Evolutionary conservation across 1,140 invertebrate genomes (phyloP), one percentile per base, ranked within the genome.

Genomic region (Chrysopa pallens): DNA sequence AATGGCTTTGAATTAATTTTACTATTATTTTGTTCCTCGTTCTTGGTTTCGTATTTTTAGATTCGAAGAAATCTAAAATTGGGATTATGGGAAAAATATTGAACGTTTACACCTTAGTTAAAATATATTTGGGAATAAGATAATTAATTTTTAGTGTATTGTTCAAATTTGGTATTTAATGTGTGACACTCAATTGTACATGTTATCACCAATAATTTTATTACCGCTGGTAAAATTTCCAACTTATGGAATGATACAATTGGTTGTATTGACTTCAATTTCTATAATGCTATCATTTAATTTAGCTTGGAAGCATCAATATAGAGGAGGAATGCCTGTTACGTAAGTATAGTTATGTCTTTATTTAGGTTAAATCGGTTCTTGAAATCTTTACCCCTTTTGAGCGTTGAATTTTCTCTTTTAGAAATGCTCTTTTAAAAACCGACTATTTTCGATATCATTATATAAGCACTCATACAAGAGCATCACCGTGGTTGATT

Each of bases 81-180:
- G n/a, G n/a, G n/a, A 23, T 3, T 23, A 23, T 3, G 17, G 17
- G 17, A 2, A 23, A 23, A 23, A 23, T 23, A 23, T 23, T 23
- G 17, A 23, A 23, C 17, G 17, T 23, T 5, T 23, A 5, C 17
- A 2, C 2, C 17, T 23, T 23, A 3, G 17, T 23, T 4, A 9
- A 11, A 33, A 2, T 31, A 7, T 31, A 31, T 33, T 33, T 11
- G 31, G 2, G 6, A 33, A 33, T 33, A 9, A 33, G 6, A 6
- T 33, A 33, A 23, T 2, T 3, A 23, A 23, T 55, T 62, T 63
- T 38, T 46, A 68, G 72, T 78, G 76, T 50, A 65, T 77, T 60
- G 64, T 66, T 7, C 74, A 72, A 64, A 61, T 69, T 0, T 80
- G 76, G 76, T 80, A 77, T 50, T 51, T 80, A 44, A 69, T 74